Conservation (phyloP, 2,888 invertebrate genomes). For the Hirtodrosophila cameraria region DNA sequence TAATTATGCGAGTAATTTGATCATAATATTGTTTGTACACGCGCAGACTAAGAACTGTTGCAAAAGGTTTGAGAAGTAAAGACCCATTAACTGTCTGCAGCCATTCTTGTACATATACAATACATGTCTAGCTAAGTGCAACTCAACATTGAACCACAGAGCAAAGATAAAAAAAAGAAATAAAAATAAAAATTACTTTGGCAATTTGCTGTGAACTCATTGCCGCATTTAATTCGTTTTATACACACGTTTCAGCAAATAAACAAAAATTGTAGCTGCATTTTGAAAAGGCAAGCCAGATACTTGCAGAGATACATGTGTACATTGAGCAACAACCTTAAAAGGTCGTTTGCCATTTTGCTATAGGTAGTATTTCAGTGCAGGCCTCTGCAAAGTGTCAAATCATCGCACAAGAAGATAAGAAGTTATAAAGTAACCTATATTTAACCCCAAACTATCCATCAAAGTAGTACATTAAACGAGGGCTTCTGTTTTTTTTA, state of each 20-base stretch:
- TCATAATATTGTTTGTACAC: constrained; percentile 14
- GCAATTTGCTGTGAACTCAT: constrained; percentile 37
- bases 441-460: constrained; percentile 80
- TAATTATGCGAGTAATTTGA: constrained; percentile 5
- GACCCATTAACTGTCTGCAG: no score
- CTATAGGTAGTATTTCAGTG: constrained; percentile 33
- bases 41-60: neutral
- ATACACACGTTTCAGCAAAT: constrained; percentile 13
- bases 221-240: constrained; percentile 40
- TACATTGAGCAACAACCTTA: constrained; percentile 72
- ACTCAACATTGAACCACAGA: constrained; percentile 1
- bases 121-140: no score
- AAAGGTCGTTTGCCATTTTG: constrained; percentile 66
- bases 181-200: constrained; percentile 27
- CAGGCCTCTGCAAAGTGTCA: constrained; percentile 60
- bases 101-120: no score
- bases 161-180: constrained; percentile 1
- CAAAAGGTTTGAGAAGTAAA: neutral
- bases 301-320: constrained; percentile 7
- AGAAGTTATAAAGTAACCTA: constrained; percentile 73
- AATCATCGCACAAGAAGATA: constrained; percentile 60
- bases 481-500: constrained; percentile 42
- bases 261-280: constrained; percentile 28
- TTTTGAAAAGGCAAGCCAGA: constrained; percentile 27
- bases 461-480: constrained; percentile 66